Percentiles rank a stretch among this genome's conserved stretches.
Evolutionary conservation across 2,888 invertebrate species (phyloP).

Genomic region (Enchytraeus crypticus): DNA sequence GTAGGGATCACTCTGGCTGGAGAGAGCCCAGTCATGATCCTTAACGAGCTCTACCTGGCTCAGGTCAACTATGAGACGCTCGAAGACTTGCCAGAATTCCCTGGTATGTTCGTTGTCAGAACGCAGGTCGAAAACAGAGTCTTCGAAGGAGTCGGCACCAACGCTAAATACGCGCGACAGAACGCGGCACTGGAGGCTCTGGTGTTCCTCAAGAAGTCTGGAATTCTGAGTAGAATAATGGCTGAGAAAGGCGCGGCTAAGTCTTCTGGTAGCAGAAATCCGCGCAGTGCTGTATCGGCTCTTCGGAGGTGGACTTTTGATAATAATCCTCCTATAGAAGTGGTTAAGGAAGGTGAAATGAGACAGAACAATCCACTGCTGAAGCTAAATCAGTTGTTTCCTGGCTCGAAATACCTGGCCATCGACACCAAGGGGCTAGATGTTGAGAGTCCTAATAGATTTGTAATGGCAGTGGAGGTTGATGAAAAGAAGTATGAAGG

Average conservation of each 20-base stretch:
- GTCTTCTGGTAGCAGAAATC: too few relatives aligned
- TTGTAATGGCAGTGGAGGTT: not conserved
- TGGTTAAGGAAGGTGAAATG: too few relatives aligned
- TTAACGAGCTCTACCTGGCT: not conserved
- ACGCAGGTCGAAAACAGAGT: not conserved
- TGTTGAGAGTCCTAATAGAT: not conserved
- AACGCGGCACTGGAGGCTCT: not conserved
- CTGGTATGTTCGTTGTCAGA: not conserved
- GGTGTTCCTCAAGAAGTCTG: too few relatives aligned
- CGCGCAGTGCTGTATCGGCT: too few relatives aligned
- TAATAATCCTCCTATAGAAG: too few relatives aligned
- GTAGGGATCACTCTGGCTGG: too few relatives aligned
- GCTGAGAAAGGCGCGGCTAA: too few relatives aligned
- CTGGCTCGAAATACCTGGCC: not conserved
- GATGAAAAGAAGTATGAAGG: conserved; percentile 1
- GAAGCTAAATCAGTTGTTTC: not conserved
- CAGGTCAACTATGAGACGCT: not conserved
- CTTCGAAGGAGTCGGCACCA: not conserved
- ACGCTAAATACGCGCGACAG: not conserved
- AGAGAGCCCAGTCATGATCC: not conserved
- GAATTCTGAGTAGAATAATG: too few relatives aligned
- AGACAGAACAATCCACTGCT: not conserved
- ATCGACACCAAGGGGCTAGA: not conserved
- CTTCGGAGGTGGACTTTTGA: too few relatives aligned
- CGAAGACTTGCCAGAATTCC: too few relatives aligned